Base-by-base conservation (phyloP, 1,140 invertebrate genomes). In the Hyphantria cunea region DNA sequence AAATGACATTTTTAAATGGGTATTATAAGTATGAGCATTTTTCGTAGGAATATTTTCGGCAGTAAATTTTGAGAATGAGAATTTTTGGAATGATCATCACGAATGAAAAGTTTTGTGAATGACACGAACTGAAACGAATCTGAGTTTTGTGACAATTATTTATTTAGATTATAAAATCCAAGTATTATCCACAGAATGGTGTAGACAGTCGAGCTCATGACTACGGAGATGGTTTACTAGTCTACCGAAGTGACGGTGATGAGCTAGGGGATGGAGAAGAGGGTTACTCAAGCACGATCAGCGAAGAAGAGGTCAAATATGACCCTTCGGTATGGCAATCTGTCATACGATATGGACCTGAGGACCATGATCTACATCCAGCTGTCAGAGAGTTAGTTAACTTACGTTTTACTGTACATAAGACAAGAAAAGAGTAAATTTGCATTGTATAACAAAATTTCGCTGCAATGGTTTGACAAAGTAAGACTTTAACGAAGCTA, bases 271-370 rank as follows among this genome's bases (percentile, higher is more conserved):
- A 86, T 45, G 92, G 91, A 39, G 94, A 94, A 61, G 94, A 94
- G 71, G 93, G 93, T 34, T 94, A 93, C 73, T 94, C 93, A 64
- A 93, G 92, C 66, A 79, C 84, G 17, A 92, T 93, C 52, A 94
- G 93, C 74, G 94, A 94, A 74, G 94, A 94, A 75, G 94, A 95
- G 70, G 82, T 90, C 11, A 91, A 91, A 64, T 91, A 91, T 82
- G 93, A 90, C 80, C 93, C 92, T 52, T 92, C 91, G 2, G 93
- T 93, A 5, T 95, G 94, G 94, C 92, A 93, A 63, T 93, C 92
- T 6, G 93, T 94, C 41, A 94, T 94, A 66, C 92, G 93, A 66
- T 89, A 90, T 61, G 84, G 85, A 6, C 93, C 93, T 5, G 84
- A 86, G 54, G 85, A 90, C 41, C 76, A 77, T 25, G 80, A 88